phyloP scores from a whole-genome alignment of 1,140 invertebrate species.

The Brachionus sp. region DNA sequence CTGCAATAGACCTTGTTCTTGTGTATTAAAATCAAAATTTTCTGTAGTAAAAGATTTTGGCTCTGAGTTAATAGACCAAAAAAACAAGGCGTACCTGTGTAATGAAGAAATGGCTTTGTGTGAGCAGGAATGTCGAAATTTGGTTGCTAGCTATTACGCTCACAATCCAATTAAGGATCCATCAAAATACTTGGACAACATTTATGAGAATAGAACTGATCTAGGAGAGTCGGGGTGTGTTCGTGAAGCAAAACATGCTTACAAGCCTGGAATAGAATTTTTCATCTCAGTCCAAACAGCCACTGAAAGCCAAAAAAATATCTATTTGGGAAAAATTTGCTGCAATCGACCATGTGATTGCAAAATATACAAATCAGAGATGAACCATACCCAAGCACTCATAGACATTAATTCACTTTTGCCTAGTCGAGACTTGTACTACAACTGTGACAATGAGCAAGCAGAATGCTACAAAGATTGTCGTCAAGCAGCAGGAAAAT shows the following conservation, averaged over 20 bases:
- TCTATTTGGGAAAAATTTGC: background rate
- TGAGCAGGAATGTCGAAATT: background rate
- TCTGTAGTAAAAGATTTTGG: background rate
- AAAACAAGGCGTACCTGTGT: background rate
- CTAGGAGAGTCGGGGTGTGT: background rate
- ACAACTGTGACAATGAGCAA: background rate
- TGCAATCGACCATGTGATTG: slow-evolving; percentile 5
- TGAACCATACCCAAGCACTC: background rate
- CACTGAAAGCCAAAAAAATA: background rate
- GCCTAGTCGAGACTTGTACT: background rate
- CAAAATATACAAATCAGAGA: background rate
- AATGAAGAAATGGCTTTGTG: background rate
- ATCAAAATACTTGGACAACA: background rate
- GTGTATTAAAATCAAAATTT: background rate
- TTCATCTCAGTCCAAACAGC: background rate
- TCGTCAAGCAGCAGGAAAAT: background rate
- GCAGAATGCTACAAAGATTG: background rate
- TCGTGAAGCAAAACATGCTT: background rate
- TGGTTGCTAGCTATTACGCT: background rate
- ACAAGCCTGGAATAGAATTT: background rate
- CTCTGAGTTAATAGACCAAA: background rate
- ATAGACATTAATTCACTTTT: background rate
- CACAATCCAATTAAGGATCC: background rate
- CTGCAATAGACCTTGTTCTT: background rate
- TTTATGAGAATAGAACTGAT: background rate